phyloP scores from a whole-genome alignment of 2,113 vertebrate species.

The Australoheros scitulus region DNA sequence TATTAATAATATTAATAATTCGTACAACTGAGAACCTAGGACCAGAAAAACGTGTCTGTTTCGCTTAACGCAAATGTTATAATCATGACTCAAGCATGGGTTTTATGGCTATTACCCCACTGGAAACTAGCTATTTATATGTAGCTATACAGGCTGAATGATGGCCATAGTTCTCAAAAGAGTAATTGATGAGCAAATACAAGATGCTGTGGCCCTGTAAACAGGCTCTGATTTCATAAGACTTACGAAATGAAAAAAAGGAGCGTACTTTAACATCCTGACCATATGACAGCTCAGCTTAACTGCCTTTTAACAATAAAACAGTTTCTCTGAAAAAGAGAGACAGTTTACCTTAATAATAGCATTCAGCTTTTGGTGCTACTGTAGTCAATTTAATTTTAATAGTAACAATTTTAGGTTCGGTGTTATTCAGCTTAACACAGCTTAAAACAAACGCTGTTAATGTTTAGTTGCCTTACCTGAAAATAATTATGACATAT shows the following conservation, averaged over 20 bases:
- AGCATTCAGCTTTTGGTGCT: not conserved
- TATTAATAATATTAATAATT: not conserved
- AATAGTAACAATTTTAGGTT: no score
- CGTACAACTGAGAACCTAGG: not conserved
- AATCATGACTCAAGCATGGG: not conserved
- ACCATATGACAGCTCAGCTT: not conserved
- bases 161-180: not conserved
- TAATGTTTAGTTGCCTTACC: no score
- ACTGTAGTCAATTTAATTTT: no score
- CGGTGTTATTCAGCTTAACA: no score
- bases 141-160: not conserved
- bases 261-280: not conserved
- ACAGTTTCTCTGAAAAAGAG: not conserved
- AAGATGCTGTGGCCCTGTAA: not conserved
- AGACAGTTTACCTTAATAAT: rapidly evolving
- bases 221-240: no score
- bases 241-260: no score
- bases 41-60: not conserved
- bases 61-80: not conserved
- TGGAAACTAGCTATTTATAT: not conserved
- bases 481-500: no score
- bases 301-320: not conserved
- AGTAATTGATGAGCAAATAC: not conserved
- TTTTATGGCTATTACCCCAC: not conserved
- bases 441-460: no score